Percentiles rank a stretch among this genome's conserved stretches.
Conservation (phyloP, 2,888 invertebrate genomes). For the Dicycla oo region DNA sequence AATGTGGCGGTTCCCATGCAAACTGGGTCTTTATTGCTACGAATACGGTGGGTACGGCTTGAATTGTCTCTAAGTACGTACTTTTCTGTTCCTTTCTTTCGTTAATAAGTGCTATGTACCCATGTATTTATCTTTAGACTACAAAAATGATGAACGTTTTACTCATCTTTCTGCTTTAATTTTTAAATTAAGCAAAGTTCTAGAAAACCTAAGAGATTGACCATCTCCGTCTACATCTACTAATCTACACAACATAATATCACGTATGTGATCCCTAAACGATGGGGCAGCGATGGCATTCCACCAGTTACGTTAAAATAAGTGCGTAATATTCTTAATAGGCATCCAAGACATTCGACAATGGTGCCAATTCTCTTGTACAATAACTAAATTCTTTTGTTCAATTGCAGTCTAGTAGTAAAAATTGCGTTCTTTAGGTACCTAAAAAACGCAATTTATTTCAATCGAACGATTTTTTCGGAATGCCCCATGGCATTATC, state of each 20-base stretch:
- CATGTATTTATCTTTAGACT: background rate
- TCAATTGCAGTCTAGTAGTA: too few relatives aligned
- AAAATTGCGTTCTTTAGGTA: too few relatives aligned
- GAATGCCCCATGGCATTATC: background rate
- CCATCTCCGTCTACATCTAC: background rate
- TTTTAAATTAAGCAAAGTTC: background rate
- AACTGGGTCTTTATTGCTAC: background rate
- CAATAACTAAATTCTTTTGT: too few relatives aligned
- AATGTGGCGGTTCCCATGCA: constrained; percentile 11
- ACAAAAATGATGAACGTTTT: background rate
- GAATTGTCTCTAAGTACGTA: background rate
- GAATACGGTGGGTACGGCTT: background rate
- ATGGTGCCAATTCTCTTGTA: too few relatives aligned
- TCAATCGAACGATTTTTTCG: too few relatives aligned
- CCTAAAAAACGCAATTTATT: too few relatives aligned
- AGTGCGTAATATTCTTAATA: background rate
- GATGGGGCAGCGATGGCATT: background rate
- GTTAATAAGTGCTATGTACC: background rate
- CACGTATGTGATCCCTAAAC: background rate
- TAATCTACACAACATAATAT: background rate
- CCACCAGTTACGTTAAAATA: background rate
- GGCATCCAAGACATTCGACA: background rate
- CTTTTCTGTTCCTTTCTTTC: background rate
- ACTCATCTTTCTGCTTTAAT: background rate
- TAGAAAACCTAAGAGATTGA: background rate